These are phyloP conservation scores for Erebia aethiops DNA, from an alignment of 2,888 invertebrate species.

Conservation along the genomic window DNA sequence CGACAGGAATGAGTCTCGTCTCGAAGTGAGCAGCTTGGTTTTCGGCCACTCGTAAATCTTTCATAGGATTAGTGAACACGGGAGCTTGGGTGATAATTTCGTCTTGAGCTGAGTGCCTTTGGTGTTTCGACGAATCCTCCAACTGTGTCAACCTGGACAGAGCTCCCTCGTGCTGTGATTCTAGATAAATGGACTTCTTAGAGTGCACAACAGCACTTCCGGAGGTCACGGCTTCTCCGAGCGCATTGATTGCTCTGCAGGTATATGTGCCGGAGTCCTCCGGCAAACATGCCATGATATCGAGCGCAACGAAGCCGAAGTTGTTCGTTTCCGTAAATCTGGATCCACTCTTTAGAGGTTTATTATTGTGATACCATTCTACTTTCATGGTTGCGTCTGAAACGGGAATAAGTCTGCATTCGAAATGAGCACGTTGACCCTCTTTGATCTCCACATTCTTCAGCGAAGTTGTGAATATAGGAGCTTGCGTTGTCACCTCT, in stretches of 20 bases:
- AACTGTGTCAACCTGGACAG: conserved; percentile 90
- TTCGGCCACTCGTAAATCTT: conserved; percentile 92
- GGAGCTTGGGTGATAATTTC: conserved; percentile 93
- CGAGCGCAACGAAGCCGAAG: conserved; percentile 98
- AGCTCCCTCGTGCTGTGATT: conserved; percentile 94
- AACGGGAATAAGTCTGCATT: conserved; percentile 96
- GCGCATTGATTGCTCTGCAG: conserved; percentile 94
- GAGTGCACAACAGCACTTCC: conserved; percentile 93
- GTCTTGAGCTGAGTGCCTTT: conserved; percentile 88
- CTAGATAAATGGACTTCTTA: conserved; percentile 92
- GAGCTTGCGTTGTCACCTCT: conserved; percentile 94
- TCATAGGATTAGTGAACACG: conserved; percentile 95
- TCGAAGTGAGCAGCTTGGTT: conserved; percentile 97
- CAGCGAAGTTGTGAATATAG: conserved; percentile 95
- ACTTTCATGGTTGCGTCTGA: conserved; percentile 96
- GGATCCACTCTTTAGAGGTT: conserved; percentile 95
- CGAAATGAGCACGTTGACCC: conserved; percentile 97
- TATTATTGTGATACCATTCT: conserved; percentile 97
- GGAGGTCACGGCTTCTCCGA: conserved; percentile 96
- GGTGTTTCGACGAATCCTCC: conserved; percentile 90
- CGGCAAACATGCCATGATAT: conserved; percentile 96
- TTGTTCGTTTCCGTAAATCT: conserved; percentile 98
- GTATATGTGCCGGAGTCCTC: conserved; percentile 99
- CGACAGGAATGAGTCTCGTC: conserved; percentile 96
- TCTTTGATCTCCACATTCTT: conserved; percentile 96